These are phyloP conservation scores for Glaucidium brasilianum DNA, from an alignment of 2,113 vertebrate genomes.

Conservation along the genomic window DNA sequence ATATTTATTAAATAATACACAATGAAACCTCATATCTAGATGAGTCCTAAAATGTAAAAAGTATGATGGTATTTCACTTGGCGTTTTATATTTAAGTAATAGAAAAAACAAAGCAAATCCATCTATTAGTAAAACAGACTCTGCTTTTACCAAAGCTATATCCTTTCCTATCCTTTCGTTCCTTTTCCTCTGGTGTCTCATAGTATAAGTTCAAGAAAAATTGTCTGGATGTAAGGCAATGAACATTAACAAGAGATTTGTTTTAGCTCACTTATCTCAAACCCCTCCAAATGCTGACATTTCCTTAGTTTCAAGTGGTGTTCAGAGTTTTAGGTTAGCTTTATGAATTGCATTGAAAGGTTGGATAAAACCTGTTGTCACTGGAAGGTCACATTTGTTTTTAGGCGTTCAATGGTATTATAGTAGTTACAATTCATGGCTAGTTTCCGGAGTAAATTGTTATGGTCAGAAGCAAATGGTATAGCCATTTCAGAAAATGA, in stretches of 20 bases:
- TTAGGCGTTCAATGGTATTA: background rate
- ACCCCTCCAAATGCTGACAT: background rate
- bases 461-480: background rate
- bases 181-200: background rate
- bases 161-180: background rate
- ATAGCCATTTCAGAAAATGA: background rate
- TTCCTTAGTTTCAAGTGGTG: background rate
- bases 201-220: background rate
- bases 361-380: background rate
- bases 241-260: background rate
- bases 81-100: background rate
- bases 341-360: background rate
- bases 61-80: background rate
- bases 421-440: background rate
- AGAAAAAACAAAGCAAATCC: background rate
- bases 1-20: background rate
- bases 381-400: background rate
- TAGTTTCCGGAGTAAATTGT: background rate
- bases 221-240: background rate
- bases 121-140: background rate
- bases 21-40: background rate
- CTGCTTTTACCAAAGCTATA: background rate
- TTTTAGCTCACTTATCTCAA: background rate
- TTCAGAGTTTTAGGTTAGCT: background rate
- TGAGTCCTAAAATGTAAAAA: background rate